A percentile compares a stretch with the other conserved stretches of the same genome.
These are phyloP conservation scores for Aromia moschata DNA, from an alignment of 2,888 invertebrate species.

Conservation along the genomic window DNA sequence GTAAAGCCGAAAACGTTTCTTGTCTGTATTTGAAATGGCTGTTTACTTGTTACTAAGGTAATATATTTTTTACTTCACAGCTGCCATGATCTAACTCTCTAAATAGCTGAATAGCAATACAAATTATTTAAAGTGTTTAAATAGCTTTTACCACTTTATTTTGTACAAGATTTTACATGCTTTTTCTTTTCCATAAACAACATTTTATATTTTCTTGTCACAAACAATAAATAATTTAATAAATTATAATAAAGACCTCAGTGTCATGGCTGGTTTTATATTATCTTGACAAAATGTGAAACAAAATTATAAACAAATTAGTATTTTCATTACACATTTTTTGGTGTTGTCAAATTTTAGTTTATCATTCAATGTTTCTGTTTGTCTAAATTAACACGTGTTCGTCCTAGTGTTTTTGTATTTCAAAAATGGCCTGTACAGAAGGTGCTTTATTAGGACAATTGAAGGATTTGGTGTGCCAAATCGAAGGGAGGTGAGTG, in stretches of 20 bases:
- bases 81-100: neutral
- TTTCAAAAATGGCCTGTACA: constrained; percentile 33
- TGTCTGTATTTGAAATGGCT: constrained; percentile 7
- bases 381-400: constrained; percentile 32
- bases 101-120: too few species aligned
- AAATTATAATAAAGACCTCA: too few species aligned
- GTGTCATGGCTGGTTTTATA: constrained; percentile 4
- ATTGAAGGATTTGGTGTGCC: constrained; percentile 29
- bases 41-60: constrained; percentile 15
- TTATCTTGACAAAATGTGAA: constrained; percentile 22
- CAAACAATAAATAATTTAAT: too few species aligned
- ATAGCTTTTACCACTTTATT: too few species aligned
- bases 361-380: constrained; percentile 28
- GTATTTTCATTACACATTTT: constrained; percentile 28
- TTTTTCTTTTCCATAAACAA: too few species aligned
- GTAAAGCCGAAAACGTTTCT: constrained; percentile 4
- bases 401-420: neutral
- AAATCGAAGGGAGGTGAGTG: constrained; percentile 34
- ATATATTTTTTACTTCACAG: neutral
- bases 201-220: too few species aligned
- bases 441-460: constrained; percentile 25
- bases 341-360: constrained; percentile 35
- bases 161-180: too few species aligned
- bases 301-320: constrained; percentile 38
- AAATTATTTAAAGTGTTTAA: too few species aligned